Conservation (phyloP, 1,140 invertebrate species). For the Homarus americanus region DNA sequence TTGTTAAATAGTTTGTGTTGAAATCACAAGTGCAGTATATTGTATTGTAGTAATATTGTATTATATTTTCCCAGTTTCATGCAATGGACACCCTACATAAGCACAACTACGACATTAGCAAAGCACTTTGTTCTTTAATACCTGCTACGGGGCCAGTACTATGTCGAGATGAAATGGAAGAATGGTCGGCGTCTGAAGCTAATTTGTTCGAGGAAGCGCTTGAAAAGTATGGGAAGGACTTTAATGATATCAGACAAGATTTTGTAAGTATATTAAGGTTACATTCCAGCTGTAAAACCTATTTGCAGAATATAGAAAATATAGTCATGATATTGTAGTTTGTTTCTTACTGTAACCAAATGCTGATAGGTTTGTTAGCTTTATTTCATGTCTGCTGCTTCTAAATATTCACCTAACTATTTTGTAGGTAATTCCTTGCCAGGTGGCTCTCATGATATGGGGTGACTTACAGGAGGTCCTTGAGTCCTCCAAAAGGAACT, state of each 20-base stretch:
- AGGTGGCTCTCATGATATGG: too few relatives aligned
- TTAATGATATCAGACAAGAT: conserved; percentile 97
- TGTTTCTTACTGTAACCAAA: not conserved
- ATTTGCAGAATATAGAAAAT: too few relatives aligned
- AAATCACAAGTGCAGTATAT: too few relatives aligned
- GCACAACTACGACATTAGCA: conserved; percentile 93
- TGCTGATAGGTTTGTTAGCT: conserved; percentile 34
- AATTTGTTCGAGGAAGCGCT: conserved; percentile 97
- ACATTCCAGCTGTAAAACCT: too few relatives aligned
- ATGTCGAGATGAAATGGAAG: conserved; percentile 99
- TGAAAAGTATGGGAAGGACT: conserved; percentile 99
- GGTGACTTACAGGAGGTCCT: too few relatives aligned
- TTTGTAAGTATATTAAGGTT: conserved; percentile 86
- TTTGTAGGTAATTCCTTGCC: too few relatives aligned
- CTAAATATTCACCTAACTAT: too few relatives aligned
- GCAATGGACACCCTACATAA: conserved; percentile 98
- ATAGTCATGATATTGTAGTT: not conserved
- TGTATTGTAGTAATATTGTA: not conserved
- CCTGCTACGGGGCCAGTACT: conserved; percentile 96
- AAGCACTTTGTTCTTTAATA: conserved; percentile 95
- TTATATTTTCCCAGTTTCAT: conserved; percentile 86
- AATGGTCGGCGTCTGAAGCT: conserved; percentile 99
- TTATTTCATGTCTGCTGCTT: too few relatives aligned
- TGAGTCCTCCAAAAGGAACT: too few relatives aligned
- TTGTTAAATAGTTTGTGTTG: too few relatives aligned